Conservation (phyloP, 2,797 vertebrate genomes). For the Crenichthys baileyi region DNA sequence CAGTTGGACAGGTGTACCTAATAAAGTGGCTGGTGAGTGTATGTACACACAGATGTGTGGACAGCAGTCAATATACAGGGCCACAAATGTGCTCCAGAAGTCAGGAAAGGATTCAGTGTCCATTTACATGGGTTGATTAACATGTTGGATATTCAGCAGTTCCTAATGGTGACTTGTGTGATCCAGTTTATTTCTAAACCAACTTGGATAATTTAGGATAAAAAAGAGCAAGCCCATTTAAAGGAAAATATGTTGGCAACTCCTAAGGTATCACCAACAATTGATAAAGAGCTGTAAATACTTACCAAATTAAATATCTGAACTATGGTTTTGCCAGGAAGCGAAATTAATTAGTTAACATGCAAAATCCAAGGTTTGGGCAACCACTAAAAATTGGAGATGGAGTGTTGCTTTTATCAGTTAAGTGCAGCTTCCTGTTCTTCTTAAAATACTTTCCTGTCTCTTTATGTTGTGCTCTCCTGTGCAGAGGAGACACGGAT, state of each 20-base stretch:
- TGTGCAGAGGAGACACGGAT: background rate
- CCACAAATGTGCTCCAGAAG: constrained; percentile 45
- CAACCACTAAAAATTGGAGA: constrained; percentile 80
- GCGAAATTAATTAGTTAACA: constrained; percentile 59
- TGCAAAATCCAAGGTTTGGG: constrained; percentile 66
- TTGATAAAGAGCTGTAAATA: constrained; percentile 52
- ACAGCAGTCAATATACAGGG: background rate
- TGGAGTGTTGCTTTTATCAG: constrained; percentile 56
- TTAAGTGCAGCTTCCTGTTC: background rate
- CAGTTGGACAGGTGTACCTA: too few relatives aligned
- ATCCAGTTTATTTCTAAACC: constrained; percentile 17
- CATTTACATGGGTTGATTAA: constrained; percentile 73
- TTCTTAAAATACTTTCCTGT: background rate
- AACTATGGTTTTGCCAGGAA: constrained; percentile 65
- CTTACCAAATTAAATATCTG: constrained; percentile 75
- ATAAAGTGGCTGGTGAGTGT: too few relatives aligned
- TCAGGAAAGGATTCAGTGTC: constrained; percentile 37
- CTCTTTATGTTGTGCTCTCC: background rate
- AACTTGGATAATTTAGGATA: constrained; percentile 6
- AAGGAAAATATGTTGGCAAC: constrained; percentile 57
- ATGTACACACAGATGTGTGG: constrained; percentile 4
- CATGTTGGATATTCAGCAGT: constrained; percentile 8
- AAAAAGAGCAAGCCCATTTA: constrained; percentile 72
- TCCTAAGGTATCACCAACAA: constrained; percentile 42
- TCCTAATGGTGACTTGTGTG: background rate